Evolutionary conservation across 2,797 vertebrate species (phyloP).

Genomic region (Sebastiscus tertius): DNA sequence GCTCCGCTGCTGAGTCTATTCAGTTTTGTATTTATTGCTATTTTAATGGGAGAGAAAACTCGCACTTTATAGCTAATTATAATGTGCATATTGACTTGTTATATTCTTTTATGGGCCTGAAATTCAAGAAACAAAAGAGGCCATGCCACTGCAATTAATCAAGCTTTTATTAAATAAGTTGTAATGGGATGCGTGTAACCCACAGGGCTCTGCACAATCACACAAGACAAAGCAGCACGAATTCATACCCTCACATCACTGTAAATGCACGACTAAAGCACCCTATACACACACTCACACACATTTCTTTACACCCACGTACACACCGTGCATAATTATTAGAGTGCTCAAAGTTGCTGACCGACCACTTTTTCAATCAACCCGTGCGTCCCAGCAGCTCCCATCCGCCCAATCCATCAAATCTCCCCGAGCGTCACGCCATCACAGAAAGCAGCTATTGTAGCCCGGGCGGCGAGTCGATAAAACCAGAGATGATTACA

Average conservation of each 20-base stretch:
- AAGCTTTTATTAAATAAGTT: slow-evolving; percentile 45
- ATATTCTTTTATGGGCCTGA: slow-evolving; percentile 9
- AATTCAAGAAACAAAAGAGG: slow-evolving; percentile 24
- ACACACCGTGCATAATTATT: slow-evolving; percentile 37
- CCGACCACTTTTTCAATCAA: slow-evolving; percentile 47
- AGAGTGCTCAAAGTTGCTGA: slow-evolving; percentile 52
- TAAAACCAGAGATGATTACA: slow-evolving; percentile 30
- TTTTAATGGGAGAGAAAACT: background rate
- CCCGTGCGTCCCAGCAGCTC: slow-evolving; percentile 21
- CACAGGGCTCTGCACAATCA: background rate
- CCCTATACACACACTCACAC: background rate
- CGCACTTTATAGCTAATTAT: slow-evolving; percentile 32
- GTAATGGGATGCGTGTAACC: slow-evolving; percentile 4
- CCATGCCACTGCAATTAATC: slow-evolving; percentile 47
- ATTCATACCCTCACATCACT: background rate
- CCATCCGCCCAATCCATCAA: slow-evolving; percentile 44
- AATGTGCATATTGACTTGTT: slow-evolving; percentile 24
- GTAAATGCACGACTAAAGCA: background rate
- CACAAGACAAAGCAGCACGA: background rate
- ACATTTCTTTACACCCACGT: background rate
- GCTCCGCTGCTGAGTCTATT: background rate
- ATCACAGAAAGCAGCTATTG: slow-evolving; percentile 1
- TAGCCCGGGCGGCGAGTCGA: background rate
- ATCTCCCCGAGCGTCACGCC: slow-evolving; percentile 19
- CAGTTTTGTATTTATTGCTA: background rate